Evolutionary conservation across 2,888 invertebrate species (phyloP).

Genomic region (Limnephilus rhombicus): DNA sequence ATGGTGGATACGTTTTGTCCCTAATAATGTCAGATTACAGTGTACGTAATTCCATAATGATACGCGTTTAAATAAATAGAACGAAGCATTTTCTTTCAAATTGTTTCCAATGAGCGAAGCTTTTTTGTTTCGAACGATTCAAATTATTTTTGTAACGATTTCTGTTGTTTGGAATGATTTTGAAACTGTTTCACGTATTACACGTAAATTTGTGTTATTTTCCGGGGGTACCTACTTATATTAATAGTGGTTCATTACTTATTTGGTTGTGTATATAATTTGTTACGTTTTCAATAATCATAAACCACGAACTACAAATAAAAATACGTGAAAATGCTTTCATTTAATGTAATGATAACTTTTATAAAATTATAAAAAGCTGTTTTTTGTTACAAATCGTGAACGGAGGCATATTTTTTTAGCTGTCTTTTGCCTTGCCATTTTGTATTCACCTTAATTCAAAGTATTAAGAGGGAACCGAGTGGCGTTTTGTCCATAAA

Average conservation of each 20-base stretch:
- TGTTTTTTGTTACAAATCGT: background rate
- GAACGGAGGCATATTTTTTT: no score
- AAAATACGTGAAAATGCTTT: background rate
- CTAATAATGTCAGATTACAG: constrained; percentile 26
- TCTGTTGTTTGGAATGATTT: background rate
- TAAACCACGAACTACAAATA: background rate
- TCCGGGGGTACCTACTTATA: background rate
- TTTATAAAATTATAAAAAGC: background rate
- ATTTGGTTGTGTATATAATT: background rate
- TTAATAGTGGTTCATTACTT: no score
- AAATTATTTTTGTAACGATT: background rate
- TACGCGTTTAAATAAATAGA: constrained; percentile 49
- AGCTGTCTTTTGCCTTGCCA: no score
- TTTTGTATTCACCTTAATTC: no score
- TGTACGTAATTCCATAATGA: constrained; percentile 2
- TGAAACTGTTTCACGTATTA: background rate
- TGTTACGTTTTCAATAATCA: background rate
- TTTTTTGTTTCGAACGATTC: constrained; percentile 13
- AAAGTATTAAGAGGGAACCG: no score
- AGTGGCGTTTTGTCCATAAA: no score
- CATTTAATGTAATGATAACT: background rate
- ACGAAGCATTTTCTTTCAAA: constrained; percentile 20
- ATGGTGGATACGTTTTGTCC: constrained; percentile 27
- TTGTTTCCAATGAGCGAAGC: background rate
- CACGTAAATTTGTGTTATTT: background rate